Evolutionary conservation across 2,797 vertebrate genomes (phyloP), one percentile per base, ranked within the genome.

Genomic region (Alcedo quadribrachys): DNA sequence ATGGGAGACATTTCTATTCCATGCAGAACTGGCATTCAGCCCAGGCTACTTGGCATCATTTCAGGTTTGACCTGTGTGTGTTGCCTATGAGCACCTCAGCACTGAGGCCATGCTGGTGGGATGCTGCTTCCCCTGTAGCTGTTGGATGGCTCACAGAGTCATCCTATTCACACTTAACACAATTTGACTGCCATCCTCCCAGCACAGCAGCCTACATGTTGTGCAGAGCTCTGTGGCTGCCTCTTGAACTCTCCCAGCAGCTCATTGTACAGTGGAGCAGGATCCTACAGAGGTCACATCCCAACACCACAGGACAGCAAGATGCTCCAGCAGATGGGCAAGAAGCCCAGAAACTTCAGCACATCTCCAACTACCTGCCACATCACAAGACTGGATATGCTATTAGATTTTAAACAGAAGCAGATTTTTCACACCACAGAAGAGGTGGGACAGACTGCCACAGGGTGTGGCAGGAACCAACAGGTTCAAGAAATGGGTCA

Each of bases 371-470:
- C 30, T n/a, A 85, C 35, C 37, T n/a, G 19, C 22, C 24, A 18
- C 0, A 6, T 3, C 8, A 20, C 18, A 57, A 22, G 33, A 21
- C 0, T 51, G 60, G 50, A 25, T 33, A 45, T 81, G 18, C 54
- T 76, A 28, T 8, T 32, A 25, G 30, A 50, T 21, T 62, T 70
- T 21, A 37, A 76, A 50, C 19, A 46, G 51, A 8, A 62, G 55
- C 4, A 50, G 35, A 12, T 87, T 77, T 73, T 48, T 4, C 54
- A 62, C 20, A 13, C 19, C 66, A 30, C 30, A 16, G 7, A 25
- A n/a, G 63, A 1, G 1, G 2, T 9, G 8, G 50, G 67, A 51
- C 0, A 1, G 40, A 19, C 21, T 42, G 66, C 8, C 28, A 9
- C 24, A 15, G 20, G 16, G 22, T 12, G 46, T 9, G 33, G 15